Evolutionary conservation across 2,888 invertebrate genomes (phyloP).

Genomic region (Rambutsinella grinnellia): DNA sequence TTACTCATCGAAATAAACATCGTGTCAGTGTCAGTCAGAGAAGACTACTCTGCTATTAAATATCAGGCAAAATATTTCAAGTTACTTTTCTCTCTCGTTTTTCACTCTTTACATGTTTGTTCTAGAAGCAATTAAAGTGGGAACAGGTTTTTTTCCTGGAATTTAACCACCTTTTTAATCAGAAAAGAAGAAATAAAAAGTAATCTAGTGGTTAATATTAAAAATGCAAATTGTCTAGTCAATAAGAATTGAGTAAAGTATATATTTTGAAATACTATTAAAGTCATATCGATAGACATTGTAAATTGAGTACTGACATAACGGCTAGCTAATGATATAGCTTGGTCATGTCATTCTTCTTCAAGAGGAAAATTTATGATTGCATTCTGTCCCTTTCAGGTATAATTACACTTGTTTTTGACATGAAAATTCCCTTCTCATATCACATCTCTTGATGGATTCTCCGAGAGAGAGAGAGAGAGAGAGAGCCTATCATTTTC

Average conservation of each 20-base stretch:
- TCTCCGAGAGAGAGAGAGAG: neutral
- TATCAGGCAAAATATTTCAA: too few relatives aligned
- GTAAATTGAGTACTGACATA: neutral
- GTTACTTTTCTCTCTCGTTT: too few relatives aligned
- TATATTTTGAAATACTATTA: too few relatives aligned
- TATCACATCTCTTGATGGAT: neutral
- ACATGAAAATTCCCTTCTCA: conserved; percentile 22
- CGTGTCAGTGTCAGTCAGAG: neutral
- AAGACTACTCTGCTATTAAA: too few relatives aligned
- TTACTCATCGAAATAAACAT: neutral
- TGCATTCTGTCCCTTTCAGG: conserved; percentile 46
- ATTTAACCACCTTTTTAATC: conserved; percentile 54
- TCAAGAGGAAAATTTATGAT: conserved; percentile 6
- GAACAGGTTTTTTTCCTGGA: conserved; percentile 57
- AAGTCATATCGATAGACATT: neutral
- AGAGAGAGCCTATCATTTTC: neutral
- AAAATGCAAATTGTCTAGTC: neutral
- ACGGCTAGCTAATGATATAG: neutral
- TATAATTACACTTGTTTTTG: conserved; percentile 47
- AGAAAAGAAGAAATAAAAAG: conserved; percentile 35
- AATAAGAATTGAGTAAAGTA: neutral
- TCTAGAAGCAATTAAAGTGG: conserved; percentile 50
- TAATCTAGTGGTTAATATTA: neutral
- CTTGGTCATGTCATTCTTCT: neutral
- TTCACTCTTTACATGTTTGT: neutral